A percentile compares a stretch with the other conserved stretches of the same genome.
Evolutionary conservation across 2,797 vertebrate genomes (phyloP).

Genomic region (Bradypodion pumilum): DNA sequence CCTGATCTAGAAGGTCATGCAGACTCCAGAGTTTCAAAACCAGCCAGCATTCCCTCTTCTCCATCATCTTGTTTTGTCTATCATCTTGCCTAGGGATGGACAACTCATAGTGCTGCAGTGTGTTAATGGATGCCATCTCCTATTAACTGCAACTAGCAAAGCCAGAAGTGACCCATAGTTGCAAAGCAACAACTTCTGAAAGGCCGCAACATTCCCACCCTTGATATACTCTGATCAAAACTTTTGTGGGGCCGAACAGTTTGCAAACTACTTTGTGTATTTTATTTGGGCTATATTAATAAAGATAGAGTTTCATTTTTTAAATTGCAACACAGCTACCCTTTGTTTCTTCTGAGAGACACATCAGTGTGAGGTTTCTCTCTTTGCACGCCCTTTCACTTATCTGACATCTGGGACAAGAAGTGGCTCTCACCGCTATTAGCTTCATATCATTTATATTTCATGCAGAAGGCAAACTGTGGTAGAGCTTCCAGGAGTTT

Average conservation of each 20-base stretch:
- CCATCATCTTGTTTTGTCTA: neutral
- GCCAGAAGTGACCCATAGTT: no score
- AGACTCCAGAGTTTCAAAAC: neutral
- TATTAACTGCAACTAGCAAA: no score
- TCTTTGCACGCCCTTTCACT: neutral
- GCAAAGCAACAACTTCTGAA: no score
- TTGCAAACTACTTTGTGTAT: neutral
- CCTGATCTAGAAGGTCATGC: no score
- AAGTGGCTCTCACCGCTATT: slow-evolving; percentile 17
- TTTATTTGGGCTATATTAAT: neutral
- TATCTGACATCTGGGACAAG: neutral
- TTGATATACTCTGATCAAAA: neutral
- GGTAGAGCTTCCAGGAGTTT: slow-evolving; percentile 21
- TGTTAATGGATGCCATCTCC: no score
- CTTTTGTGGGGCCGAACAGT: neutral
- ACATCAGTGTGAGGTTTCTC: neutral
- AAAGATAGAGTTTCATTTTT: no score
- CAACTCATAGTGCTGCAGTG: no score
- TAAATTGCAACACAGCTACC: no score
- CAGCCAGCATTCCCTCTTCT: neutral
- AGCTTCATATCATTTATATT: slow-evolving; percentile 26
- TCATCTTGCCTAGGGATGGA: neutral
- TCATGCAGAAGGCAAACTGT: slow-evolving; percentile 14
- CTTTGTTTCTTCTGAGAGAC: neutral
- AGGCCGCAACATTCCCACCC: no score